Base-by-base conservation (phyloP, 1,140 invertebrate genomes). In the Lethrus apterus region DNA sequence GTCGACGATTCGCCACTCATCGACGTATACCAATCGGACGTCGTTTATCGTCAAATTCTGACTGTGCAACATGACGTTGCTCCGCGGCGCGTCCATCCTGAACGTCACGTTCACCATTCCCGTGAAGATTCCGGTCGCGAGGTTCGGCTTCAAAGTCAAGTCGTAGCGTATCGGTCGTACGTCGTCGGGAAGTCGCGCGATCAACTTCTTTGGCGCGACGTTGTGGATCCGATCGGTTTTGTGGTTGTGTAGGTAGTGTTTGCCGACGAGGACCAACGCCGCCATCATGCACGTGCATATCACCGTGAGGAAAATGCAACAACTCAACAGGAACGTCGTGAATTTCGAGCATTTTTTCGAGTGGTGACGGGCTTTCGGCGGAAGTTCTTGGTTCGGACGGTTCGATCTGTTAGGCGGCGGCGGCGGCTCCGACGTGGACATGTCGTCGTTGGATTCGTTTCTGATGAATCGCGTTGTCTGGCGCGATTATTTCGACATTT, bases 71-170 rank as follows among this genome's bases (percentile, higher is more conserved):
- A 78, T 68, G 21, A 93, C 72, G 53, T 74, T 74, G 17, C 72
- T 70, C n/a, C 75, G 19, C 10, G 2, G 17, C 3, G 18, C 36
- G 18, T 13, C 11, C 21, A 45, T 77, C 3, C 31, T 66, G 29
- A 93, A 60, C 10, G 73, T 66, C n/a, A 92, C 89, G 36, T 71
- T 75, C 0, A 90, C 84, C 20, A 67, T 70, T 1, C 90, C 89
- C 43, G 68, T 61, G 60, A 88, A 92, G 9, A 70, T 77, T 7
- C 81, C 84, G 7, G 68, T 69, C 15, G 72, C 65, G 21, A 93
- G 64, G 63, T 90, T 74, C 0, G 90, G 89, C 49, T 80, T 69
- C 20, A 93, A 66, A 4, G 71, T 73, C 1, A 95, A 61, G 42
- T 85, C 78, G 61, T 95, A 94, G 53, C 82, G 77, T 1, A 74